phyloP scores from a whole-genome alignment of 2,888 invertebrate species.

The Orthosia incerta region DNA sequence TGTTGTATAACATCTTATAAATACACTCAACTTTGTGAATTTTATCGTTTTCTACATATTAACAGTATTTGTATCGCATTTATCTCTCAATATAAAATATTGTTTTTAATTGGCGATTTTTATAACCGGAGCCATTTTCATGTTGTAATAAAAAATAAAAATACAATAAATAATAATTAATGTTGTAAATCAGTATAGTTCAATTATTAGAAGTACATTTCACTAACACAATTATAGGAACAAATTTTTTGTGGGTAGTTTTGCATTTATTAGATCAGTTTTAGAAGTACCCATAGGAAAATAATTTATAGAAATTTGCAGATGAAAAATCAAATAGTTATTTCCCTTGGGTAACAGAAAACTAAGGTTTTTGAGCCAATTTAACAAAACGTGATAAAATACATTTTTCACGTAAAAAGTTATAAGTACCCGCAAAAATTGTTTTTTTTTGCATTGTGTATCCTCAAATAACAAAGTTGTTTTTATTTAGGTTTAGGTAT shows the following conservation, averaged over 20 bases:
- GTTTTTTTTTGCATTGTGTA: background rate
- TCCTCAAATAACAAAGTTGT: constrained; percentile 34
- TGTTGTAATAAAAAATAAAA: constrained; percentile 21
- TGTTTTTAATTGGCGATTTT: constrained; percentile 10
- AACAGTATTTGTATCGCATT: constrained; percentile 48
- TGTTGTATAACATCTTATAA: constrained; percentile 25
- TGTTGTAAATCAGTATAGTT: constrained; percentile 27
- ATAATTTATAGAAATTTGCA: background rate
- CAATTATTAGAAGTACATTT: constrained; percentile 37
- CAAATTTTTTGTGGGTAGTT: constrained; percentile 19
- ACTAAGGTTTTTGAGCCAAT: background rate
- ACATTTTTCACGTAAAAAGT: background rate
- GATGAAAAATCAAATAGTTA: constrained; percentile 11
- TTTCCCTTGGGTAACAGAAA: background rate
- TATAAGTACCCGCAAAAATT: constrained; percentile 9
- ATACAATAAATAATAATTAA: background rate
- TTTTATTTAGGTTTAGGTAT: constrained; percentile 50
- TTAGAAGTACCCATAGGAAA: constrained; percentile 7
- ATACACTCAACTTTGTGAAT: constrained; percentile 45
- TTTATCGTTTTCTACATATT: constrained; percentile 9
- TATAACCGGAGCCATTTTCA: constrained; percentile 14
- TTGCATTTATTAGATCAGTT: constrained; percentile 12
- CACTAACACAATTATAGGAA: constrained; percentile 1
- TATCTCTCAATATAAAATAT: constrained; percentile 20
- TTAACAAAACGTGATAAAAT: background rate